Percentiles rank a stretch among this genome's conserved stretches.
Conservation (phyloP, 1,140 invertebrate genomes). For the Myzus persicae region DNA sequence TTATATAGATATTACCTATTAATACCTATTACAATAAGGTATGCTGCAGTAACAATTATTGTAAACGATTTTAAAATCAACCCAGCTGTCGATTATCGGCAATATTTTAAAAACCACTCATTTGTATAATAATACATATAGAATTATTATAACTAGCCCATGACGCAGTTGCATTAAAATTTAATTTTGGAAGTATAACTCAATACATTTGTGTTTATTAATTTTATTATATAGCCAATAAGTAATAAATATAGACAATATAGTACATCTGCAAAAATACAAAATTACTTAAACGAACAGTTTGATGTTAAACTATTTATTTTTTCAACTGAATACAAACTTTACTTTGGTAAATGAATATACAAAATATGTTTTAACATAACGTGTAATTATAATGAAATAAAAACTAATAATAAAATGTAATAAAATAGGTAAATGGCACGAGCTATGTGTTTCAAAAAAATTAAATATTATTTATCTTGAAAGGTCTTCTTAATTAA, state of each 20-base stretch:
- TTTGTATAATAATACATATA: background rate
- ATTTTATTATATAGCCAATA: background rate
- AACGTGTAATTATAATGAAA: background rate
- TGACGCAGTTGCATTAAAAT: background rate
- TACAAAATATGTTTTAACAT: background rate
- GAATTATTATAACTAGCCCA: background rate
- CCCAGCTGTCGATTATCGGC: background rate
- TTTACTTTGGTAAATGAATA: background rate
- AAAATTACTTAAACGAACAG: background rate
- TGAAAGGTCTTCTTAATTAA: slow-evolving; percentile 25
- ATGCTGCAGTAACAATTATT: background rate
- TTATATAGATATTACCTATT: background rate
- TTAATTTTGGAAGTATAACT: background rate
- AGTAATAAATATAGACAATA: no score
- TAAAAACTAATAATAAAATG: slow-evolving; percentile 8
- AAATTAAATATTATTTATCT: background rate
- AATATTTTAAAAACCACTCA: background rate
- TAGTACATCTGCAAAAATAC: background rate
- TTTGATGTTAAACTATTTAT: no score
- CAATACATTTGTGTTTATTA: background rate
- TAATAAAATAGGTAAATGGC: background rate
- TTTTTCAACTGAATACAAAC: background rate
- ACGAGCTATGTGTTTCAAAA: background rate
- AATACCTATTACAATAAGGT: background rate
- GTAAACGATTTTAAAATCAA: no score